Evolutionary conservation across 2,888 invertebrate genomes (phyloP), one percentile per base, ranked within the genome.

Genomic region (Xiphydria camelus): DNA sequence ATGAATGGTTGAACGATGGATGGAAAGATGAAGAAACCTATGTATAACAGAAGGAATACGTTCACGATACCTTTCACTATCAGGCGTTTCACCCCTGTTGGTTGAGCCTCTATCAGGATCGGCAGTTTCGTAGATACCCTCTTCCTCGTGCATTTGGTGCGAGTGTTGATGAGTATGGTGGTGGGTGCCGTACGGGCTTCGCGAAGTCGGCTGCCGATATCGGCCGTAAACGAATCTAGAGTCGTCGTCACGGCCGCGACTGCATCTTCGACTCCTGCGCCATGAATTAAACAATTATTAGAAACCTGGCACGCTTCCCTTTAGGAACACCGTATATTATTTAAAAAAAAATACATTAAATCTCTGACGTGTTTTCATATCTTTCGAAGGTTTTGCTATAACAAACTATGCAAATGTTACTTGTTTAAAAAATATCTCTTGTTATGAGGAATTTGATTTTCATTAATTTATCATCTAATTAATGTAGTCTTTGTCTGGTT

Each of bases 71-170:
- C 91, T 91, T 83, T 89, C 91, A 78, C 90, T 90, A 76, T 91
- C 91, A 62, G 90, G 90, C 56, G 88, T 89, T 79, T 91, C 90
- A 55, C 88, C 85, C 70, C 87, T 86, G 47, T 86, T 82, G 76
- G 86, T 86, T 64, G 79, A 77, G 66, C 81, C 80, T 72, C 84
- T 80, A 67, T 85, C 85, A 71, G 85, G 85, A 73, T 87, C 87
- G 61, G 91, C 91, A 68, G 88, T 89, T 80, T 91, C 91, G 77
- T 91, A 91, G 68, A 91, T 87, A 73, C 89, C 88, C 77, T 91
- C 91, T 71, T 91, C 91, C 73, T 89, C 89, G 57, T 76, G 76
- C 62, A 75, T 69, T 61, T 68, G 73, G 61, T 80, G 82, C 62
- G 80, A 77, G 75, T 80, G 80, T 75, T 81, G 80, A 66, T 78